Base-by-base conservation (phyloP, 2,797 vertebrate species). In the Gymnothorax javanicus region DNA sequence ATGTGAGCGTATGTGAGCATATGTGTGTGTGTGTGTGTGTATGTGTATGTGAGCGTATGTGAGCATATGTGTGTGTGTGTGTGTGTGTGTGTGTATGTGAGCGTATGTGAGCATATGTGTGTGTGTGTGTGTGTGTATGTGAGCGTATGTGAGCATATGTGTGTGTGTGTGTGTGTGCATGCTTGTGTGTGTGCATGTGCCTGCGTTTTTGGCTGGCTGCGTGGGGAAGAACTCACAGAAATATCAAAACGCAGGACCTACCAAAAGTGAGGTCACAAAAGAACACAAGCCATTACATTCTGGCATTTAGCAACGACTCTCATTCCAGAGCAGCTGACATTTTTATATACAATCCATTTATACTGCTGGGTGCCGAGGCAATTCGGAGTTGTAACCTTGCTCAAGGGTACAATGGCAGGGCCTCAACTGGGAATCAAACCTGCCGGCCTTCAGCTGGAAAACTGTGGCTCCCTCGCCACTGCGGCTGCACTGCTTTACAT, bases 301-400 rank as follows among this genome's bases (percentile, higher is more conserved):
- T 67, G 62, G 23, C 62, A 67, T 67, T 67, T 67, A 67, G 20
- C 62, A n/a, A 67, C 5, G 1, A 3, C 2, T 23, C 20, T 8
- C 8, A 23, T 23, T 67, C 62, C 62, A 23, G 62, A 67, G 7
- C 62, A 6, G 4, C 5, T 67, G 62, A 67, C 62, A 67, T 67
- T 67, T 67, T 67, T 67, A 67, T n/a, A 23, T n/a, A n/a, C 62
- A 67, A 67, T 67, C 62, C 62, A 67, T 67, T 67, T 23, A 67
- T n/a, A 67, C 62, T 6, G 62, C 62, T n/a, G 62, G 20, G 4
- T 12, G 20, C 62, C n/a, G 62, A 7, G n/a, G 62, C 62, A 67
- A 67, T n/a, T 67, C 20, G n/a, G 62, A 23, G 62, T n/a, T 23
- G n/a, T 23, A 67, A 7, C 62, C 20, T 67, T 23, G 62, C 4